These are phyloP conservation scores for Pyrrhopygopsis socrates DNA, from an alignment of 2,888 invertebrate genomes.

Conservation along the genomic window DNA sequence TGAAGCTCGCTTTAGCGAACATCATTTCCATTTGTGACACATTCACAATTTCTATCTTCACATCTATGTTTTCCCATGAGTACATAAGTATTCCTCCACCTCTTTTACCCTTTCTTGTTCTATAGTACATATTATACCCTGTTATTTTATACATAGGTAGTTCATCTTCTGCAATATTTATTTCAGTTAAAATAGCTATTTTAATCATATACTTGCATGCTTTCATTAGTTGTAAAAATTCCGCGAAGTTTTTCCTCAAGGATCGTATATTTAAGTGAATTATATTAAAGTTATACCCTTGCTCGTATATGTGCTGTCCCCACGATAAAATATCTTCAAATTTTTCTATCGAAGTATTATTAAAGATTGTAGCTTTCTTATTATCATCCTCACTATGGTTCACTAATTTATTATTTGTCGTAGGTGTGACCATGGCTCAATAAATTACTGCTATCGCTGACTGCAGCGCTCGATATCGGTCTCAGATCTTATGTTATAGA, in stretches of 20 bases:
- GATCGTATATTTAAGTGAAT: constrained; percentile 13
- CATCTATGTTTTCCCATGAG: not conserved
- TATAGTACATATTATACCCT: not conserved
- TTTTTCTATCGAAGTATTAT: not conserved
- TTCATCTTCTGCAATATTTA: constrained; percentile 14
- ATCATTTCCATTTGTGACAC: not conserved
- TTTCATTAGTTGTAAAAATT: not conserved
- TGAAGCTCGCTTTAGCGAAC: not conserved
- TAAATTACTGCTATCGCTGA: not conserved
- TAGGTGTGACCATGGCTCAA: not conserved
- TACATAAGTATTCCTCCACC: not conserved
- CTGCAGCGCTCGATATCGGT: not conserved
- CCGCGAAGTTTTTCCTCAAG: constrained; percentile 4
- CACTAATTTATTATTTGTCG: not conserved
- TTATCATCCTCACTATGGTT: not conserved
- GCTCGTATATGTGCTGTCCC: not conserved
- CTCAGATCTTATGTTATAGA: constrained; percentile 10
- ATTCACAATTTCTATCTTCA: not conserved
- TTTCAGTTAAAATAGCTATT: constrained; percentile 7
- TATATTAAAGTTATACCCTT: not conserved
- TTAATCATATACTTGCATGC: not conserved
- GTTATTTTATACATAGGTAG: constrained; percentile 7
- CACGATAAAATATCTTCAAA: not conserved
- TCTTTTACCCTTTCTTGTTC: not conserved
- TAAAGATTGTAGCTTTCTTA: not conserved